Base-by-base conservation (phyloP, 1,140 invertebrate genomes). In the Papilio helenus region DNA sequence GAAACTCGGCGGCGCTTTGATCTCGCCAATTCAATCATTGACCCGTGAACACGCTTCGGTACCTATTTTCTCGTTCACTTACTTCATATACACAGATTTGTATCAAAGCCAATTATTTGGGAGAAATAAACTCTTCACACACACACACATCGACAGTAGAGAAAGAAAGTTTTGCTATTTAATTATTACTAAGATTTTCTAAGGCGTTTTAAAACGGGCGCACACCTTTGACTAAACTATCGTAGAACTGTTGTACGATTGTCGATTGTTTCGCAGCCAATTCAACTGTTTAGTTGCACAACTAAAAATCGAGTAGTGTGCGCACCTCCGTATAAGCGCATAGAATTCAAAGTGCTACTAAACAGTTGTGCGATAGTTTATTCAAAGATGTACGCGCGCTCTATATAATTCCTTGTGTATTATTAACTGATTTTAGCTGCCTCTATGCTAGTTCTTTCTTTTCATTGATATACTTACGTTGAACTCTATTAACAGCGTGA, bases 401-500 rank as follows among this genome's bases (percentile, higher is more conserved):
- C 4, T 46, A 46, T 12, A 10, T 46, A 10, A 46, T 46, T 58
- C 34, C n/a, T 79, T 29, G 12, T 12, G 34, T 55, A 34, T 29
- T 49, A 16, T 18, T 49, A 34, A 12, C 20, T 49, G 18, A 18
- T 73, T 20, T 2, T 16, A 14, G 18, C 5, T 55, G 16, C 18
- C 12, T 49, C 46, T 2, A 49, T 55, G 18, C 3, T 18, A 51
- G 18, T n/a, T 18, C 16, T 55, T 55, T 46, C 34, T 39, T 39
- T 29, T 29, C 10, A 23, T 68, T 39, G 0, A 4, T 23, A n/a
- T 51, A 83, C 84, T 88, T 84, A 92, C 92, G 89, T 83, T 92
- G 90, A 34, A 91, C 87, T 80, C 82, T 92, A 79, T 94, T 94
- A 2, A 94, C 90, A 16, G 92, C 93, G 61, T 93, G 90, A 77